Base-by-base conservation (phyloP, 2,797 vertebrate genomes). In the Helostoma temminkii region DNA sequence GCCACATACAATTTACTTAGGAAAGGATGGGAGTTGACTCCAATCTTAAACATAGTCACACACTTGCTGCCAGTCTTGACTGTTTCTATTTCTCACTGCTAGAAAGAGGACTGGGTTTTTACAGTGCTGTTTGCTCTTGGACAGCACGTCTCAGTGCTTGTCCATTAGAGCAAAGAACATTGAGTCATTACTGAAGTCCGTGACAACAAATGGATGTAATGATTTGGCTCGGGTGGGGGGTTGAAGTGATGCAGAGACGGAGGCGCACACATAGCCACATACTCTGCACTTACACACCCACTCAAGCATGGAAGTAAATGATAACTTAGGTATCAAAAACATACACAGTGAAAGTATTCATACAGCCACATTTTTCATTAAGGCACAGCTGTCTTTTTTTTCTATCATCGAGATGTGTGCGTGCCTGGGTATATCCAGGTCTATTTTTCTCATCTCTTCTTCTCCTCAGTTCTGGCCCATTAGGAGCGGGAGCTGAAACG, bases 381-480 rank as follows among this genome's bases (percentile, higher is more conserved):
- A 21, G 18, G 3, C 50, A 65, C 47, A 73, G 30, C 57, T 74
- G 60, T 65, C 69, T 66, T 21, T 34, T 43, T 57, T n/a, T 37
- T 61, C 48, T 56, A 12, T 67, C 39, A 55, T 66, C 26, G 36
- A 49, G 46, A 28, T 62, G 19, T 59, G 59, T 55, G 37, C 49
- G 41, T 66, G 41, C 55, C 0, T 59, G 42, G 0, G 18, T 71
- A n/a, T 16, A 52, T 36, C n/a, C 43, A 60, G 34, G 32, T 78
- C 55, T 67, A 62, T 11, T 47, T 78, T 76, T 66, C 52, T 49
- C 62, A 62, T 80, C 64, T 57, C 73, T 49, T 74, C 63, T 48
- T 64, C 66, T 80, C 53, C 46, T 80, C 65, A 70, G 83, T 88
- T 91, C 86, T 77, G 87, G 78, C 72, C 83, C 89, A 91, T 93